A percentile compares a stretch with the other conserved stretches of the same genome.
phyloP scores from a whole-genome alignment of 2,113 vertebrate species.

The Urocolius indicus region DNA sequence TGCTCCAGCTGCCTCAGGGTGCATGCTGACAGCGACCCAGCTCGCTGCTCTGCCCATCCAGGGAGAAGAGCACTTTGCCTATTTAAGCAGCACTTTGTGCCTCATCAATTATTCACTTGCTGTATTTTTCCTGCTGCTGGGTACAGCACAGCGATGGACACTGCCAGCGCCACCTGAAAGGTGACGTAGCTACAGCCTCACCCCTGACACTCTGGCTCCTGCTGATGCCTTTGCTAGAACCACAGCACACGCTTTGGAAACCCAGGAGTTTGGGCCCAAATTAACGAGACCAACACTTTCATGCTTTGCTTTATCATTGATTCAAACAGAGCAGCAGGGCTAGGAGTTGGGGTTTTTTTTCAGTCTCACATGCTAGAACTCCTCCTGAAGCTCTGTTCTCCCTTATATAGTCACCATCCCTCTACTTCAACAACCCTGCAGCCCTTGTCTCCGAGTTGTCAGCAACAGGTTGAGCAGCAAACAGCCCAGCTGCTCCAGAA shows the following conservation, averaged over 20 bases:
- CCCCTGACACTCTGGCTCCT: no score
- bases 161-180: fast-evolving
- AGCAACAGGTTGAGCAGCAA: fast-evolving
- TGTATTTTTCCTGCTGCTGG: neutral
- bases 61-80: neutral
- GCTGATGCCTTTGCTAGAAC: fast-evolving
- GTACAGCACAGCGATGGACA: neutral
- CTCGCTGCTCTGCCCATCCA: fast-evolving
- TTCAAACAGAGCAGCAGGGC: no score
- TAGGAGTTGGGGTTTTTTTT: neutral
- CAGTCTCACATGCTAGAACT: neutral
- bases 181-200: neutral
- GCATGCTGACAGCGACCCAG: neutral
- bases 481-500: neutral
- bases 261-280: fast-evolving
- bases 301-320: fast-evolving
- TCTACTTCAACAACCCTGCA: no score
- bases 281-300: fast-evolving
- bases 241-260: fast-evolving
- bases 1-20: fast-evolving
- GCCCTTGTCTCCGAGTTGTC: neutral
- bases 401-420: neutral
- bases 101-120: neutral
- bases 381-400: neutral
- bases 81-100: neutral